These are phyloP conservation scores for Paracentrotus lividus DNA, from an alignment of 53 echinoderm and acorn worm species.

Conservation along the genomic window DNA sequence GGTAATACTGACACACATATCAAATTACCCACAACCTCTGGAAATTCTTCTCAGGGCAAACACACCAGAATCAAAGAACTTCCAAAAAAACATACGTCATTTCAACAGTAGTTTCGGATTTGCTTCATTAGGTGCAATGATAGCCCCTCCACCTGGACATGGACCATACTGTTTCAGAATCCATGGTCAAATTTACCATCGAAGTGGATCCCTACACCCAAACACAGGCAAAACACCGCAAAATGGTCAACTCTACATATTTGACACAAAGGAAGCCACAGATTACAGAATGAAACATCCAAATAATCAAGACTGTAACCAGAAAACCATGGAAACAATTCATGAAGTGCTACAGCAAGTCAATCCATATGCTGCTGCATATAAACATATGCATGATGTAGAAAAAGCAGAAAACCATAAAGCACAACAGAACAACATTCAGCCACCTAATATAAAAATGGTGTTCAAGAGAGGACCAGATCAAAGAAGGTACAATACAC, in stretches of 20 bases:
- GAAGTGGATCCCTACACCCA: slow-evolving; percentile 35
- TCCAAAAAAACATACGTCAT: background rate
- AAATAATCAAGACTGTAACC: too few species aligned
- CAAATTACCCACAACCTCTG: slow-evolving; percentile 1
- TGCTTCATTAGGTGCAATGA: slow-evolving; percentile 67
- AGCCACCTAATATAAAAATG: background rate
- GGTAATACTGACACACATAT: slow-evolving; percentile 9
- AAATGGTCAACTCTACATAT: slow-evolving; percentile 64
- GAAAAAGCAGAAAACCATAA: background rate
- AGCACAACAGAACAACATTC: too few species aligned
- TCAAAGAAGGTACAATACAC: background rate
- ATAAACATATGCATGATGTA: slow-evolving; percentile 23
- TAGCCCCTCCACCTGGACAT: slow-evolving; percentile 31
- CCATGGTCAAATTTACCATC: slow-evolving; percentile 65
- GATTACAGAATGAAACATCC: background rate
- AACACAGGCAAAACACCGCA: background rate
- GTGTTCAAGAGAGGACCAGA: background rate
- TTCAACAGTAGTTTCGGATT: slow-evolving; percentile 65
- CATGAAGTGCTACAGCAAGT: background rate
- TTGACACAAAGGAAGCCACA: background rate
- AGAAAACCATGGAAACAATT: background rate
- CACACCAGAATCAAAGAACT: background rate
- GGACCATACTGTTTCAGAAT: slow-evolving; percentile 72
- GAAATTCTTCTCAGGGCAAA: background rate
- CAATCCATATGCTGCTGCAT: slow-evolving; percentile 64